Base-by-base conservation (phyloP, 2,797 vertebrate species). In the Notolepis coatsorum region DNA sequence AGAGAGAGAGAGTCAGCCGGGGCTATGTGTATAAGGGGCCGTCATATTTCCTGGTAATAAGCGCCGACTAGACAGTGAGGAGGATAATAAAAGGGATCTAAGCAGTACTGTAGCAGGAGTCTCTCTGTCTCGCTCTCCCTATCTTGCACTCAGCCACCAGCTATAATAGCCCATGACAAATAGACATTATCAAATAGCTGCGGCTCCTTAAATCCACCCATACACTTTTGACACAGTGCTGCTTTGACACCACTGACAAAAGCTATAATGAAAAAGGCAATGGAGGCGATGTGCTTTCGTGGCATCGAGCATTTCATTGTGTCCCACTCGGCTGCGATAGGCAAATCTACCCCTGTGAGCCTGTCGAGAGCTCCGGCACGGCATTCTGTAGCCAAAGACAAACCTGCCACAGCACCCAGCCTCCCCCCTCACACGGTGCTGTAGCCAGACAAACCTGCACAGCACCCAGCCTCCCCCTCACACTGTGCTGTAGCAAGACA, bases 351-450 rank as follows among this genome's bases (percentile, higher is more conserved):
- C 28, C 33, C 30, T 33, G 25, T 8, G 17, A 51, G 61, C 61
- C 60, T 33, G 62, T 68, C 28, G 73, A 54, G 69, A 50, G 64
- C 65, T 77, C 61, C 68, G n/a, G n/a, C n/a, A n/a, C n/a, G n/a
- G n/a, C n/a, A n/a, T n/a, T n/a, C n/a, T n/a, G n/a, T n/a, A n/a
- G n/a, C n/a, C n/a, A n/a, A n/a, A n/a, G n/a, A n/a, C n/a, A n/a
- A n/a, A n/a, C n/a, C n/a, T n/a, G n/a, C n/a, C n/a, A n/a, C n/a
- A n/a, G n/a, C n/a, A n/a, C n/a, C n/a, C n/a, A n/a, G n/a, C n/a
- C n/a, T n/a, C n/a, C n/a, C n/a, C n/a, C n/a, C 77, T 35, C 57
- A 53, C 50, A 31, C 9, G 61, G 12, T n/a, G 13, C 33, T 41
- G 52, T 55, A 73, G 24, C 10, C 35, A 73, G 52, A 77, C 58